Conservation (phyloP, 2,113 vertebrate species). For the Heterocephalus glaber region DNA sequence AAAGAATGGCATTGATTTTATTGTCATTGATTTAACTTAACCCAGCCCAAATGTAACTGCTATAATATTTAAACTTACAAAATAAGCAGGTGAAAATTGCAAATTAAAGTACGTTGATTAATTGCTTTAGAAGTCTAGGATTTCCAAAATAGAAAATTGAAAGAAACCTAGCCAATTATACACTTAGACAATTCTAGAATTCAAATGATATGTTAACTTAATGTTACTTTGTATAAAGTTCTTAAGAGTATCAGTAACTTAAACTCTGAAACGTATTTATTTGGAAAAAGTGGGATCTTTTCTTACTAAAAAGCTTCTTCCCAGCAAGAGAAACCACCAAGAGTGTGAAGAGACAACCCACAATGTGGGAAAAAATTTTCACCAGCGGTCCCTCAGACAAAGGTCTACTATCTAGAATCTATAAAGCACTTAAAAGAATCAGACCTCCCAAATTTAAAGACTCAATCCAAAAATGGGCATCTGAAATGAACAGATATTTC, state of each 20-base stretch:
- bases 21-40: slow-evolving; percentile 43
- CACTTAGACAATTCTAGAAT: neutral
- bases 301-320: no score
- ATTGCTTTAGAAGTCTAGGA: neutral
- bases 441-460: no score
- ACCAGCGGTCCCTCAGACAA: no score
- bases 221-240: neutral
- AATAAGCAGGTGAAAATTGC: slow-evolving; percentile 23
- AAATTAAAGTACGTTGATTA: neutral
- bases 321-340: no score
- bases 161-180: neutral
- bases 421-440: no score
- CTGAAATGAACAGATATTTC: no score
- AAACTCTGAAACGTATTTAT: neutral
- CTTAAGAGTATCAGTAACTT: neutral
- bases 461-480: no score
- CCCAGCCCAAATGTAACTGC: neutral
- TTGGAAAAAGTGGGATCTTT: no score
- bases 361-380: no score
- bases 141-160: neutral
- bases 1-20: slow-evolving; percentile 16
- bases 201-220: neutral
- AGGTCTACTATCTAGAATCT: no score
- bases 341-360: no score
- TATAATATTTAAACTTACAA: neutral